Conservation (phyloP, 2,888 invertebrate species). For the Lathronympha strigana region DNA sequence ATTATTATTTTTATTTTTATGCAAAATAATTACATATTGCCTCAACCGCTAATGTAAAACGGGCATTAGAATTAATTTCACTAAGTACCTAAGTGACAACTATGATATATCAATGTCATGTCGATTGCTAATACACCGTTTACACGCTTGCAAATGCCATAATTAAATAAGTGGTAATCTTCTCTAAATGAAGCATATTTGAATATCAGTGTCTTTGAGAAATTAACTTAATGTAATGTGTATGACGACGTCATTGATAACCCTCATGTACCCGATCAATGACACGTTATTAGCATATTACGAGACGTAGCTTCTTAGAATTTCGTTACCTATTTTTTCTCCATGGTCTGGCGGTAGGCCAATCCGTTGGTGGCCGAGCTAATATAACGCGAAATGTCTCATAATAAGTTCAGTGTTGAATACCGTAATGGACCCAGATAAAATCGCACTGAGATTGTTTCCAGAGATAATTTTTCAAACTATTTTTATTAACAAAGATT, state of each 20-base stretch:
- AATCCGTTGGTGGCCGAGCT: conserved; percentile 69
- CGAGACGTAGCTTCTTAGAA: conserved; percentile 47
- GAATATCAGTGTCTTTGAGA: too few relatives aligned
- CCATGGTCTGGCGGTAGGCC: conserved; percentile 68
- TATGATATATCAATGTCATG: too few relatives aligned
- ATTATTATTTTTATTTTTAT: too few relatives aligned
- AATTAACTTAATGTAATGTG: background rate
- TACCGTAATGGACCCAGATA: conserved; percentile 54
- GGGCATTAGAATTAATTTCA: too few relatives aligned
- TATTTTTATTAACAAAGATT: conserved; percentile 22
- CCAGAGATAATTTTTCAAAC: conserved; percentile 34
- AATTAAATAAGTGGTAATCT: too few relatives aligned
- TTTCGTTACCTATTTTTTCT: conserved; percentile 64
- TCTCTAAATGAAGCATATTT: too few relatives aligned
- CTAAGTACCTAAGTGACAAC: too few relatives aligned
- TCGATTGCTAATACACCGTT: too few relatives aligned
- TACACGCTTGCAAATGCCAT: too few relatives aligned
- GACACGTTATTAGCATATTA: conserved; percentile 22
- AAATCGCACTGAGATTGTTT: conserved; percentile 40
- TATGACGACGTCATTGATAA: conserved; percentile 13
- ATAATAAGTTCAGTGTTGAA: conserved; percentile 70
- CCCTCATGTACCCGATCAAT: conserved; percentile 19
- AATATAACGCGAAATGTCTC: conserved; percentile 78
- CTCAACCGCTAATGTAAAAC: too few relatives aligned
- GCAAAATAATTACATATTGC: too few relatives aligned